These are phyloP conservation scores for Doris montereyensis DNA, from an alignment of 2,888 invertebrate species.

Conservation along the genomic window DNA sequence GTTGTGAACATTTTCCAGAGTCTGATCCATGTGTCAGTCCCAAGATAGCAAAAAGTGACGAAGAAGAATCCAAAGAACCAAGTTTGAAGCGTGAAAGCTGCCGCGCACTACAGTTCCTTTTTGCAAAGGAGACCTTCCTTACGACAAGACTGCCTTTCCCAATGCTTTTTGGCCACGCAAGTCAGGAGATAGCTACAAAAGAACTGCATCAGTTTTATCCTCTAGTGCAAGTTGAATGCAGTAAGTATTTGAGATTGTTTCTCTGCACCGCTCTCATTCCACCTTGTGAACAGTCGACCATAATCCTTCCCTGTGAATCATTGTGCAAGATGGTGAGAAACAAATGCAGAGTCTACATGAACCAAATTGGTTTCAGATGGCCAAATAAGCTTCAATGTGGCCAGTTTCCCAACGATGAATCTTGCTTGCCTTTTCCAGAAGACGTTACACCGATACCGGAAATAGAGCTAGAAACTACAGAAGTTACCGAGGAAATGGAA, in stretches of 20 bases:
- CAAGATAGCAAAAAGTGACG: no score
- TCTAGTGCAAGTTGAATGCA: slow-evolving; percentile 93
- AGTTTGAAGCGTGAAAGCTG: no score
- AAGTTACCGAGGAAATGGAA: no score
- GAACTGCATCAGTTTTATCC: slow-evolving; percentile 94
- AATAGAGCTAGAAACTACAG: no score
- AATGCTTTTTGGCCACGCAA: slow-evolving; percentile 87
- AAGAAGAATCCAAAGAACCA: no score
- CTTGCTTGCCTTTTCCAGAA: no score
- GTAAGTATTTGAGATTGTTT: slow-evolving; percentile 95
- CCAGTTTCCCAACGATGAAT: slow-evolving; percentile 79
- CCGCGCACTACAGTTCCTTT: no score
- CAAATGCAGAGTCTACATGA: slow-evolving; percentile 90
- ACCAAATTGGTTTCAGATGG: slow-evolving; percentile 89
- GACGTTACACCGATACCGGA: no score
- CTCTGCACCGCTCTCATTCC: slow-evolving; percentile 95
- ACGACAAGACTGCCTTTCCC: no score
- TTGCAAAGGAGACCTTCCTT: no score
- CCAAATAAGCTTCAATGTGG: slow-evolving; percentile 90
- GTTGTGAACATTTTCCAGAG: slow-evolving; percentile 87
- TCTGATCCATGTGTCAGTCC: neutral
- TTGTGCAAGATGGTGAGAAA: slow-evolving; percentile 89
- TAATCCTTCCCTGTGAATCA: slow-evolving; percentile 91
- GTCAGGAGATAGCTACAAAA: slow-evolving; percentile 93
- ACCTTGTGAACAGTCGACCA: slow-evolving; percentile 88